Evolutionary conservation across 2,797 vertebrate species (phyloP), one percentile per base, ranked within the genome.

Genomic region (Euthynnus affinis): DNA sequence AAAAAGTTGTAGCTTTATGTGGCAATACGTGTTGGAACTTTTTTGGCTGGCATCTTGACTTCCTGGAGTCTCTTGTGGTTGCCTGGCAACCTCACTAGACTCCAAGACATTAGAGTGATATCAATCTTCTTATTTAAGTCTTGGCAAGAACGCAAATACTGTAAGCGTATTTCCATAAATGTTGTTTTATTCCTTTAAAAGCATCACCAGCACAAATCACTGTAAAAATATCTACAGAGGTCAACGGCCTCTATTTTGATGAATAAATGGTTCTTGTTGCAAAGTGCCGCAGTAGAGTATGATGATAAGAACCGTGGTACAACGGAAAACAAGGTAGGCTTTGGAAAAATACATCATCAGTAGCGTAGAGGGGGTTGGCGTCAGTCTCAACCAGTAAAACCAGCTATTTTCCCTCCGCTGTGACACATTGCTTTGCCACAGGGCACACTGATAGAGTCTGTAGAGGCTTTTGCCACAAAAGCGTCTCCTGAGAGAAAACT

Each of bases 401-500:
- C 42, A 1, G 20, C 46, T 49, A 23, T 64, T 17, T 29, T 49
- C 8, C 18, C n/a, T 12, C 25, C n/a, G 7, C 18, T 22, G 20
- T 6, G 14, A 18, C 37, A 34, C 25, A 23, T 51, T 12, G 2
- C 4, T 8, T 3, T 51, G 64, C 49, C 44, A 62, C n/a, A 20
- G 59, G 29, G 29, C 51, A 10, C 63, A 42, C 59, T 34, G 23
- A 57, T 37, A 69, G 29, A 60, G 59, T 53, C 79, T 52, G n/a
- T 3, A 72, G 63, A 61, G 74, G 17, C 52, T 63, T 63, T 29
- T 5, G 53, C 65, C 23, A 74, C 66, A 23, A 60, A 78, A 75
- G 55, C 64, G 42, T 42, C 59, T 66, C 82, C 75, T 60, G 12
- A 60, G 75, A 68, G 68, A 59, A 55, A 76, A 79, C 72, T 25